These are phyloP conservation scores for Ambastaia sidthimunki DNA, from an alignment of 2,797 vertebrate genomes.

Conservation along the genomic window DNA sequence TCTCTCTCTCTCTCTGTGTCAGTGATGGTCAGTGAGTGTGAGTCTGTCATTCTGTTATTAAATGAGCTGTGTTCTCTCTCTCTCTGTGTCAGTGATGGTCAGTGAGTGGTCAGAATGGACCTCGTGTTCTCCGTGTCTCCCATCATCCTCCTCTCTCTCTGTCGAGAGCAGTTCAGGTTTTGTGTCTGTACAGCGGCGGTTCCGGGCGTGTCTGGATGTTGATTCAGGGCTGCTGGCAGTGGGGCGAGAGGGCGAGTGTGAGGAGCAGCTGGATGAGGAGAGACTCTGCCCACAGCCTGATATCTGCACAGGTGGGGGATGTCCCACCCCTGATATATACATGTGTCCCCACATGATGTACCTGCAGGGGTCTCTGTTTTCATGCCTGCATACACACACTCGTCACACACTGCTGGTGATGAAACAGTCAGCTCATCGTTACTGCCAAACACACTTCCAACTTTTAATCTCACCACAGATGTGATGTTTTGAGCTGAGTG, in stretches of 20 bases:
- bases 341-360: background rate
- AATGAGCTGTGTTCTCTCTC: background rate
- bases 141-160: slow-evolving; percentile 57
- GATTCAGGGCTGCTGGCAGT: slow-evolving; percentile 76
- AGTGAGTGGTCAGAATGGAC: slow-evolving; percentile 91
- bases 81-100: slow-evolving; percentile 73
- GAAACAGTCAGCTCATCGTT: no score
- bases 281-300: slow-evolving; percentile 76
- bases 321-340: no score
- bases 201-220: slow-evolving; percentile 84
- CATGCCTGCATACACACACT: no score
- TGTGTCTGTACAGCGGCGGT: slow-evolving; percentile 82
- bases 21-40: no score
- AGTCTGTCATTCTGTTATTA: slow-evolving; percentile 28
- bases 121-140: slow-evolving; percentile 82
- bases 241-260: slow-evolving; percentile 67
- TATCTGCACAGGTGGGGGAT: slow-evolving; percentile 78
- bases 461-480: no score
- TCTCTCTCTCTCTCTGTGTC: no score
- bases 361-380: no score
- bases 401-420: no score
- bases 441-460: no score
- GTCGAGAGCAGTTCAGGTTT: slow-evolving; percentile 35
- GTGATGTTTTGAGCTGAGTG: no score
- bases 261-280: slow-evolving; percentile 73